These are phyloP conservation scores for Euphydryas editha DNA, from an alignment of 2,888 invertebrate genomes.

Conservation along the genomic window DNA sequence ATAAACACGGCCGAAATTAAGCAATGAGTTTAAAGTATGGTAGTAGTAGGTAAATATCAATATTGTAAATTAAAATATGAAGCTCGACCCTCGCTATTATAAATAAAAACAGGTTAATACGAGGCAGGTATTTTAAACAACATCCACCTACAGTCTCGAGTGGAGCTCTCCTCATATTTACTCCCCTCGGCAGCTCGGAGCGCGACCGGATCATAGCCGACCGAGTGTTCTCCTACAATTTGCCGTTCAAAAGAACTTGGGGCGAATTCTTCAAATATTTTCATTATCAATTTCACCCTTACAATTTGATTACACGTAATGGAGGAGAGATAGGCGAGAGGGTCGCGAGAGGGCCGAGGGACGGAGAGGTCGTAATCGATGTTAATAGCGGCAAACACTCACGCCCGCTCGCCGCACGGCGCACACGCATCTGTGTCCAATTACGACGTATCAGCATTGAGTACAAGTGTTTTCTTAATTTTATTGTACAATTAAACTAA, in stretches of 20 bases:
- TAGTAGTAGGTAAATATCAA: no score
- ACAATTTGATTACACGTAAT: constrained; percentile 48
- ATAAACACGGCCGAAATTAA: neutral
- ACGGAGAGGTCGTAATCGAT: constrained; percentile 28
- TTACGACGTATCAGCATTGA: no score
- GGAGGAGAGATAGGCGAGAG: constrained; percentile 23
- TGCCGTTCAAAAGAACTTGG: constrained; percentile 41
- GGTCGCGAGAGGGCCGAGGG: constrained; percentile 15
- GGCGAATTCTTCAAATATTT: constrained; percentile 44
- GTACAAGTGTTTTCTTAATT: neutral
- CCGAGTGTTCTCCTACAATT: constrained; percentile 34
- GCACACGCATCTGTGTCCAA: neutral
- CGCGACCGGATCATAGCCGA: constrained; percentile 30
- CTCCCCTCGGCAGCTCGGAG: constrained; percentile 23
- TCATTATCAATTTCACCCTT: constrained; percentile 47
- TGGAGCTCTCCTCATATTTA: constrained; percentile 16
- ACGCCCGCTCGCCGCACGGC: neutral
- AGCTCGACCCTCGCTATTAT: neutral
- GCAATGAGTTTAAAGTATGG: neutral
- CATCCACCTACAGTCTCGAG: constrained; percentile 8
- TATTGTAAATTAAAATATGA: no score
- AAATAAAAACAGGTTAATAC: constrained; percentile 12
- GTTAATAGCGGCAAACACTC: constrained; percentile 37
- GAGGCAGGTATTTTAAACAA: constrained; percentile 21
- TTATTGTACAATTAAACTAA: neutral